Conservation (phyloP, 2,797 vertebrate genomes). For the Epinephelus coioides region DNA sequence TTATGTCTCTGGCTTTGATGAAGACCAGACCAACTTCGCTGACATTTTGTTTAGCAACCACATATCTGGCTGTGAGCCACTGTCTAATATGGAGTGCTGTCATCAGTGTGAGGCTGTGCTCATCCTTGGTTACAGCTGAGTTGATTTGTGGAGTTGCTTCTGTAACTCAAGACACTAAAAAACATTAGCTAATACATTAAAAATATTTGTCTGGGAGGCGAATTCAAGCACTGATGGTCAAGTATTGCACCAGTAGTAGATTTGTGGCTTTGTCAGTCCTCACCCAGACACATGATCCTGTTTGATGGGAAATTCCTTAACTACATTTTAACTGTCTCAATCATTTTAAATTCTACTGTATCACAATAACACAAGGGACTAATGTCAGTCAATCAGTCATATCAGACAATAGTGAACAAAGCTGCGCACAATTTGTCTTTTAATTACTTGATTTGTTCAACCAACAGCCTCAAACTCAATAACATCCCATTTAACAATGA, state of each 20-base stretch:
- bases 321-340: conserved; percentile 36
- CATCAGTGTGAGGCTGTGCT: conserved; percentile 62
- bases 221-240: conserved; percentile 33
- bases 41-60: conserved; percentile 81
- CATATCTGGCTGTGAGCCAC: conserved; percentile 75
- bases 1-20: conserved; percentile 72
- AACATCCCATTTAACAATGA: neutral
- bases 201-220: conserved; percentile 61
- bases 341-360: conserved; percentile 26
- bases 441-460: neutral
- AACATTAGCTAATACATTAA: conserved; percentile 69
- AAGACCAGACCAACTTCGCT: conserved; percentile 73
- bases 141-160: conserved; percentile 65
- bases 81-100: conserved; percentile 76
- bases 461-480: neutral
- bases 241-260: conserved; percentile 55
- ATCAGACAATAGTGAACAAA: neutral
- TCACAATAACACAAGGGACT: conserved; percentile 19
- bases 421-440: neutral
- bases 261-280: conserved; percentile 62
- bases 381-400: neutral
- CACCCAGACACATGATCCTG: conserved; percentile 58
- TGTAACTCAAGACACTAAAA: conserved; percentile 65
- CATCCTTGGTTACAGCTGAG: conserved; percentile 62
- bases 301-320: conserved; percentile 44